A percentile compares a stretch with the other conserved stretches of the same genome.
phyloP scores from a whole-genome alignment of 2,113 vertebrate genomes.

The Tachysurus fulvidraco region DNA sequence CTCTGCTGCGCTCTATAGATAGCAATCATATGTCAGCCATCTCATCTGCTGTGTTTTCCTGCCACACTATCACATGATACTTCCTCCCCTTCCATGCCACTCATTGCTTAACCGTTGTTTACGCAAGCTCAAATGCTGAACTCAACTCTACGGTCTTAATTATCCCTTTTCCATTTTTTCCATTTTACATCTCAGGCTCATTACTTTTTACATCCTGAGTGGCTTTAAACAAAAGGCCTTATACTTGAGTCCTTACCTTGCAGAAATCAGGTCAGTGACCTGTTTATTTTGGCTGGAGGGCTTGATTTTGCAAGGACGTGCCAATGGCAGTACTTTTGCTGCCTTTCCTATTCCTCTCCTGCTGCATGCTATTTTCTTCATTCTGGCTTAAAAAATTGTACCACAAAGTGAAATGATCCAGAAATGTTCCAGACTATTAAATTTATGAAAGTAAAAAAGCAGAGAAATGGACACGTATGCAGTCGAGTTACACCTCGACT shows the following conservation, averaged over 20 bases:
- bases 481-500: not conserved
- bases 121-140: slow-evolving; percentile 45
- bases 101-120: slow-evolving; percentile 66
- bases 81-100: slow-evolving; percentile 67
- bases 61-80: slow-evolving; percentile 64
- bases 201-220: slow-evolving; percentile 21
- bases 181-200: not conserved
- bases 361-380: slow-evolving; percentile 38
- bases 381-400: slow-evolving; percentile 19
- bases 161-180: not conserved
- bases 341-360: slow-evolving; percentile 13
- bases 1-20: slow-evolving; percentile 71
- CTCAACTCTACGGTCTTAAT: not conserved
- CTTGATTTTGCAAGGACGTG: slow-evolving; percentile 9
- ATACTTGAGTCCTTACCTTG: slow-evolving; percentile 19
- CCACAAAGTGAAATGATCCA: slow-evolving; percentile 20
- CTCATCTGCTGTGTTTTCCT: slow-evolving; percentile 72
- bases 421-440: slow-evolving; percentile 32
- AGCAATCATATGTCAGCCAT: slow-evolving; percentile 62
- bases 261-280: slow-evolving; percentile 21
- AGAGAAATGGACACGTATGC: not conserved
- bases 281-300: slow-evolving; percentile 38
- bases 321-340: slow-evolving; percentile 21
- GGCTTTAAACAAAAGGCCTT: slow-evolving; percentile 27
- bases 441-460: slow-evolving; percentile 11